A percentile compares a stretch with the other conserved stretches of the same genome.
phyloP scores from a whole-genome alignment of 1,140 invertebrate species.

The Diachasma alloeum region DNA sequence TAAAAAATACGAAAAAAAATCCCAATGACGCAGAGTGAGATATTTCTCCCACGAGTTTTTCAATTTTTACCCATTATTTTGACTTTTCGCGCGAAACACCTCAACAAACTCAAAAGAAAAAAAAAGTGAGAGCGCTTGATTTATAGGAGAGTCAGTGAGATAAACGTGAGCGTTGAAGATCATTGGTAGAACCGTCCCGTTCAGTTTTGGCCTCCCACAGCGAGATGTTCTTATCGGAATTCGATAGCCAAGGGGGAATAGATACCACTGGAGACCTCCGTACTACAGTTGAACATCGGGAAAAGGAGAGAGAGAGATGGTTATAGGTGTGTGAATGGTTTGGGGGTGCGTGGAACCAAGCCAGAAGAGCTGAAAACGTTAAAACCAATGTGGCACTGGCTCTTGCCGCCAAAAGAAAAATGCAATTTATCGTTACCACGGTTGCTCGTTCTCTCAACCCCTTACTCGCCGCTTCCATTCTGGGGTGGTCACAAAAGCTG shows the following conservation, averaged over 20 bases:
- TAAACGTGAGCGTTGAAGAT: conserved; percentile 37
- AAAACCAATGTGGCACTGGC: conserved; percentile 51
- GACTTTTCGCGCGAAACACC: too few species aligned
- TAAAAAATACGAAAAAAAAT: too few species aligned
- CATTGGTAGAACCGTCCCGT: conserved; percentile 44
- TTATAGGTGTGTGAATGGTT: conserved; percentile 25
- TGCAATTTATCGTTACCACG: conserved; percentile 57
- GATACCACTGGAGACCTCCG: conserved; percentile 18
- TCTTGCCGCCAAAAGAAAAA: conserved; percentile 45
- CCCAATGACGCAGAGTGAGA: too few species aligned
- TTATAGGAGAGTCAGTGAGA: neutral
- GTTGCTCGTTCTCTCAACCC: conserved; percentile 19
- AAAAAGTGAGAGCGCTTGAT: neutral
- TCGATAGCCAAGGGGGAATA: conserved; percentile 45
- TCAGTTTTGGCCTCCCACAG: conserved; percentile 27
- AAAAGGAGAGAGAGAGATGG: neutral
- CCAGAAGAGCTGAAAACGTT: conserved; percentile 57
- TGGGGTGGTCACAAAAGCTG: neutral
- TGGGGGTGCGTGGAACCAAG: conserved; percentile 52
- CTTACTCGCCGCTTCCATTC: neutral
- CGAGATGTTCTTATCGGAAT: conserved; percentile 56
- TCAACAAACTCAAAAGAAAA: too few species aligned
- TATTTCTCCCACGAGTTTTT: too few species aligned
- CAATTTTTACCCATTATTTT: too few species aligned
- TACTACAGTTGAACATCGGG: neutral